Evolutionary conservation across 2,888 invertebrate genomes (phyloP).

Genomic region (Orthosia gracilis): DNA sequence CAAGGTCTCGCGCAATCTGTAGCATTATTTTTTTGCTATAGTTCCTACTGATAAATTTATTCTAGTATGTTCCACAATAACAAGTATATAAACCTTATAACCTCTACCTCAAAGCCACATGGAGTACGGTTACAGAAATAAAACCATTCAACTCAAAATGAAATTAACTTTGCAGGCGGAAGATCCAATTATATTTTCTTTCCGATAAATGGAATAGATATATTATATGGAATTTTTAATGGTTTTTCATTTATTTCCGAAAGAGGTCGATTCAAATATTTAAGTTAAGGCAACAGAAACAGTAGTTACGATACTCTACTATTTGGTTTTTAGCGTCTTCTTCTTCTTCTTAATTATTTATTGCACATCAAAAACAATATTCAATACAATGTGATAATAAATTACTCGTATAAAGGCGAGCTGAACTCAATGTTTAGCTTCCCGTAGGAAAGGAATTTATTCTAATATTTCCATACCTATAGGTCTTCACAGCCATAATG

Average conservation of each 20-base stretch:
- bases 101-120: conserved; percentile 11
- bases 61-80: conserved; percentile 12
- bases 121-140: conserved; percentile 17
- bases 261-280: too few species aligned
- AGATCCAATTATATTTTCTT: conserved; percentile 20
- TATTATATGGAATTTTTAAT: neutral
- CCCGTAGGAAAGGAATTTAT: neutral
- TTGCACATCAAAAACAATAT: too few species aligned
- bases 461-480: neutral
- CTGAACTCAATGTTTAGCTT: too few species aligned
- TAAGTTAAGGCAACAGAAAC: too few species aligned
- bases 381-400: too few species aligned
- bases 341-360: too few species aligned
- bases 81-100: neutral
- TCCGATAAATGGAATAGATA: neutral
- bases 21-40: neutral
- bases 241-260: neutral
- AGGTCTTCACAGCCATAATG: conserved; percentile 7
- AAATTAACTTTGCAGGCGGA: conserved; percentile 10
- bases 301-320: too few species aligned
- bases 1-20: conserved; percentile 6
- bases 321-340: neutral
- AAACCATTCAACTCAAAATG: conserved; percentile 3
- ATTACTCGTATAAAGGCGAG: too few species aligned
- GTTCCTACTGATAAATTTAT: neutral